Evolutionary conservation across 1,140 invertebrate species (phyloP).

Genomic region (Drosophila kikkawai): DNA sequence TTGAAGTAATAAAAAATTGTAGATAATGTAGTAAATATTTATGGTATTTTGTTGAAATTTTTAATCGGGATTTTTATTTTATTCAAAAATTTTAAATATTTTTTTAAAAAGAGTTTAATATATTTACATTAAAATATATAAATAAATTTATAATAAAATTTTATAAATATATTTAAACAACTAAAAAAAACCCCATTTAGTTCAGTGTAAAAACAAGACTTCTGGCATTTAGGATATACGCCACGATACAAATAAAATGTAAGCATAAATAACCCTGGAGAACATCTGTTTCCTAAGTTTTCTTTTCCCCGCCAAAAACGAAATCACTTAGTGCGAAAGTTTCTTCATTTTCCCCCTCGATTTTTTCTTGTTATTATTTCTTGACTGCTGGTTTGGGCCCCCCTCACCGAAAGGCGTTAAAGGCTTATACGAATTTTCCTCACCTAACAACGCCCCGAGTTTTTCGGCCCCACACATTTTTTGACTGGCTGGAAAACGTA

Average conservation of each 20-base stretch:
- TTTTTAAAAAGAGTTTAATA: no score
- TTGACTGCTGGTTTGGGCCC: slow-evolving; percentile 25
- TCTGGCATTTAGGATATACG: neutral
- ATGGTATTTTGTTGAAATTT: neutral
- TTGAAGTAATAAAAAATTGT: neutral
- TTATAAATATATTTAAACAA: neutral
- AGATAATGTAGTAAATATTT: neutral
- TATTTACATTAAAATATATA: no score
- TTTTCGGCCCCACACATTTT: slow-evolving; percentile 14
- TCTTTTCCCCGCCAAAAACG: slow-evolving; percentile 18
- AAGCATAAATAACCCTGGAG: slow-evolving; percentile 58
- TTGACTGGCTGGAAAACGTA: slow-evolving; percentile 63
- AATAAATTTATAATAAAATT: no score
- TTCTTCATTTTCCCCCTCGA: slow-evolving; percentile 45
- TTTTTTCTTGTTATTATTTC: slow-evolving; percentile 35
- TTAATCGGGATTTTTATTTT: neutral
- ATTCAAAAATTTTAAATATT: no score
- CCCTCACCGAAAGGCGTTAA: slow-evolving; percentile 37
- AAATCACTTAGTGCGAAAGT: slow-evolving; percentile 63
- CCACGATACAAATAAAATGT: slow-evolving; percentile 28
- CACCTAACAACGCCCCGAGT: slow-evolving; percentile 2
- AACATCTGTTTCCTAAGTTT: slow-evolving; percentile 62
- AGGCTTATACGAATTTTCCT: slow-evolving; percentile 51
- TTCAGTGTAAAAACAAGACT: neutral
- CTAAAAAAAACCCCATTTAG: neutral